Percentiles rank a stretch among this genome's conserved stretches.
These are phyloP conservation scores for Aphrocallistes beatrix DNA, from an alignment of 37 sponge, comb jelly and placozoan species.

Conservation along the genomic window DNA sequence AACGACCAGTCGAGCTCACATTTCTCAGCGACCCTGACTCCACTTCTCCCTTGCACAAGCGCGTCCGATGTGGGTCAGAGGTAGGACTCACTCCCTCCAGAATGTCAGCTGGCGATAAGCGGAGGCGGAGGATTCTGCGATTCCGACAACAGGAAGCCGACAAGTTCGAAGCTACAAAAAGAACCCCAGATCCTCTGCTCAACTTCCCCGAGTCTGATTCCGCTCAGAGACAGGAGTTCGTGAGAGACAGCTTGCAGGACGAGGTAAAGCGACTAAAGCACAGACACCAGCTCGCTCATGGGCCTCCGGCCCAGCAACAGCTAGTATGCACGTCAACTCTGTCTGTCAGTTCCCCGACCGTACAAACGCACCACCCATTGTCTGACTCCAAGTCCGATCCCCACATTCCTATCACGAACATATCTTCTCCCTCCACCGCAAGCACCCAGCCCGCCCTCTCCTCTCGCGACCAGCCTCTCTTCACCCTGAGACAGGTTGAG, in stretches of 20 bases:
- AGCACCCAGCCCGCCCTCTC: too few relatives aligned
- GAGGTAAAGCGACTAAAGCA: background rate
- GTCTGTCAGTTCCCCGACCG: background rate
- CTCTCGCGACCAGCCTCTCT: constrained; percentile 70
- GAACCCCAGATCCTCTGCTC: background rate
- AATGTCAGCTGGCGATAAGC: background rate
- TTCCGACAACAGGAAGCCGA: background rate
- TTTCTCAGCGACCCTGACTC: constrained; percentile 21
- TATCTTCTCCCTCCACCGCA: background rate
- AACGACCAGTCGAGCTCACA: constrained; percentile 58
- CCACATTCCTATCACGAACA: constrained; percentile 1
- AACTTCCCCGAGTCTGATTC: background rate
- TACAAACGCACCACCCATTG: background rate
- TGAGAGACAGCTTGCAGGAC: constrained; percentile 19
- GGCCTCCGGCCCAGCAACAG: background rate
- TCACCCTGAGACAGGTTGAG: constrained; percentile 77
- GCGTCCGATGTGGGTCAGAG: constrained; percentile 50
- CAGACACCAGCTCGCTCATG: background rate
- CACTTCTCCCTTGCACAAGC: constrained; percentile 34
- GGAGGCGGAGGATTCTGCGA: background rate
- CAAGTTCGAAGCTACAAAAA: background rate
- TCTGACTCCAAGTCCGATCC: background rate
- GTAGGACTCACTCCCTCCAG: constrained; percentile 27
- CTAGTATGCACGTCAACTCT: background rate
- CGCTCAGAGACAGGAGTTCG: background rate